Evolutionary conservation across 1,140 invertebrate species (phyloP), one percentile per base, ranked within the genome.

Genomic region (Apocrypta bakeri): DNA sequence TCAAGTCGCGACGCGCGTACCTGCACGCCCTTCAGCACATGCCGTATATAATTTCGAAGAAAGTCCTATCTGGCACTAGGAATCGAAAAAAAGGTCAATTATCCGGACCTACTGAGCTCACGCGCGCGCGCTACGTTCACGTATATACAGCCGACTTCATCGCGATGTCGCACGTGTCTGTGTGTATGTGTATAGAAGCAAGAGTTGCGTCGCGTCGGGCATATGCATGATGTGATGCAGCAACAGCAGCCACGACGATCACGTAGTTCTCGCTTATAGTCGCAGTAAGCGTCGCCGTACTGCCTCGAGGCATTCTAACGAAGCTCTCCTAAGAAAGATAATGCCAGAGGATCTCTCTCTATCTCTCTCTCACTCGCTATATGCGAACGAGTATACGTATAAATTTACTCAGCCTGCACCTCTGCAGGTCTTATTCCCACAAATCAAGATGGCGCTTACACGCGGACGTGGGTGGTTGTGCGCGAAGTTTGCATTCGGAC

Each of bases 251-350:
- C 29, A 56, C 81, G 79, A 85, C 81, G 31, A 37, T 68, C 84
- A 85, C 83, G 84, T 84, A 85, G 76, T 37, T 73, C 33, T 73
- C 33, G 72, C 61, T 84, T 61, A n/a, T 48, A 71, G 79, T 83
- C 79, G 83, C 82, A 73, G 85, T 83, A 84, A 85, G 83, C 84
- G 84, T 84, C 69, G 81, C 83, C 79, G 83, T 83, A 83, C 83
- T 64, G 75, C 82, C 75, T 21, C 82, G 81, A 64, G 72, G 85
- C 78, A 87, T 87, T 84, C 84, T 84, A 85, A 87, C 83, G 84
- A 84, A 81, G 79, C 14, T 11, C 21, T 27, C n/a, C 48, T 17
- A 61, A 68, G 79, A 27, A 17, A 82, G 83, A 85, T 86, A 85
- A 86, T 84, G 68, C 79, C 40, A 25, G 76, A 25, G 63, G 25